Evolutionary conservation across 1,140 invertebrate genomes (phyloP).

Genomic region (Drosophila guanche): DNA sequence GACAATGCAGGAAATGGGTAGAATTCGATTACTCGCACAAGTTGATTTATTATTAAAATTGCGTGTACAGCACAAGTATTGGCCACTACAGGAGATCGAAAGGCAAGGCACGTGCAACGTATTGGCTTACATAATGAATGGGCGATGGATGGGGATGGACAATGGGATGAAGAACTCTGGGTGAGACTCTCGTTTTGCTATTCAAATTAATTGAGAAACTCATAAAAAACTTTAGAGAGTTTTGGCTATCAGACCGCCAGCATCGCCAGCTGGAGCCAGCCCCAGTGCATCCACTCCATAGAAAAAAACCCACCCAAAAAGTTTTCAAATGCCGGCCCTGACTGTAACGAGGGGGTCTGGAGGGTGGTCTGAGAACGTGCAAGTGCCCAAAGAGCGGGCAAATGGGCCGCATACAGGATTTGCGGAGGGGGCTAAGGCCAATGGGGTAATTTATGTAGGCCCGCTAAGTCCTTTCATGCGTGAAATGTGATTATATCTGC

Average conservation of each 20-base stretch:
- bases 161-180: conserved; percentile 2
- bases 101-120: conserved; percentile 15
- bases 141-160: background rate
- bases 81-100: conserved; percentile 12
- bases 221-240: conserved; percentile 51
- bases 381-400: conserved; percentile 51
- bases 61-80: conserved; percentile 26
- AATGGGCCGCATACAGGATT: conserved; percentile 11
- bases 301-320: conserved; percentile 33
- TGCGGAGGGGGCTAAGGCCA: conserved; percentile 29
- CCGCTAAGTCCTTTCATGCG: conserved; percentile 67
- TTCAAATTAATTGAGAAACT: conserved; percentile 60
- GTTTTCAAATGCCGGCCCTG: conserved; percentile 52
- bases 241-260: conserved; percentile 52
- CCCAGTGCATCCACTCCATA: conserved; percentile 5
- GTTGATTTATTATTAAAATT: conserved; percentile 70
- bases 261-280: conserved; percentile 30
- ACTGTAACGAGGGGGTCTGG: conserved; percentile 14
- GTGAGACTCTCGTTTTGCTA: conserved; percentile 7
- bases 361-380: conserved; percentile 48
- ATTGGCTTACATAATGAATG: conserved; percentile 31
- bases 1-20: conserved; percentile 29
- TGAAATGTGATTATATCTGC: conserved; percentile 75
- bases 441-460: conserved; percentile 74
- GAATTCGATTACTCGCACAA: conserved; percentile 46